phyloP scores from a whole-genome alignment of 2,797 vertebrate genomes.

The Paedocypris micromegethes region DNA sequence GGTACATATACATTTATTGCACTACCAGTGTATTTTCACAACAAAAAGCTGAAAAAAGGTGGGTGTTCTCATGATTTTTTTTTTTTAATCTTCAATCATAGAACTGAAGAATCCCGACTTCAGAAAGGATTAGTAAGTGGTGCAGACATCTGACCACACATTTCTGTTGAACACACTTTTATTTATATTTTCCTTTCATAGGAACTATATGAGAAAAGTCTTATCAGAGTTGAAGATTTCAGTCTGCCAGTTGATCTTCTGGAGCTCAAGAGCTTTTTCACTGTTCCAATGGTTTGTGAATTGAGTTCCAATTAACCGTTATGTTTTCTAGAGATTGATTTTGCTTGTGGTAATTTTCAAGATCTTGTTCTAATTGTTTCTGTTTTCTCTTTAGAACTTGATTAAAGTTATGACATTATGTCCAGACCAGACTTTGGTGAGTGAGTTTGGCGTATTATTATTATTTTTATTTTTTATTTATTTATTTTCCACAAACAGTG shows the following conservation, averaged over 20 bases:
- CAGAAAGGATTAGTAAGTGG: constrained; percentile 86
- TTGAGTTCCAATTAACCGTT: too few species aligned
- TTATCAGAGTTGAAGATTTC: constrained; percentile 77
- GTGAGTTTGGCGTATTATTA: constrained; percentile 50
- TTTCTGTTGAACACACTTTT: not conserved
- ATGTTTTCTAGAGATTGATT: not conserved
- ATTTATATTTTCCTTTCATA: constrained; percentile 50
- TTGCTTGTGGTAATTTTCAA: not conserved
- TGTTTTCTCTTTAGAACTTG: constrained; percentile 70
- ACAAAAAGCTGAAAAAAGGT: not conserved
- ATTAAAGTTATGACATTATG: constrained; percentile 90
- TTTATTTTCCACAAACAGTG: not conserved
- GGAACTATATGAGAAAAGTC: constrained; percentile 88
- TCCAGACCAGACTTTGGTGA: constrained; percentile 80
- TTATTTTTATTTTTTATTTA: constrained; percentile 3
- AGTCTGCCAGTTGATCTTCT: constrained; percentile 79
- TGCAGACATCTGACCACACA: not conserved
- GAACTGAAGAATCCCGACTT: constrained; percentile 80
- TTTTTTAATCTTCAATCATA: constrained; percentile 56
- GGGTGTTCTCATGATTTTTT: not conserved
- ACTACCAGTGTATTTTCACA: not conserved
- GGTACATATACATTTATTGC: constrained; percentile 60
- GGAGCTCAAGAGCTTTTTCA: constrained; percentile 81
- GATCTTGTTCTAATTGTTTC: not conserved
- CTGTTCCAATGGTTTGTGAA: constrained; percentile 72